Conservation (phyloP, 1,140 invertebrate genomes). For the Lerema accius region DNA sequence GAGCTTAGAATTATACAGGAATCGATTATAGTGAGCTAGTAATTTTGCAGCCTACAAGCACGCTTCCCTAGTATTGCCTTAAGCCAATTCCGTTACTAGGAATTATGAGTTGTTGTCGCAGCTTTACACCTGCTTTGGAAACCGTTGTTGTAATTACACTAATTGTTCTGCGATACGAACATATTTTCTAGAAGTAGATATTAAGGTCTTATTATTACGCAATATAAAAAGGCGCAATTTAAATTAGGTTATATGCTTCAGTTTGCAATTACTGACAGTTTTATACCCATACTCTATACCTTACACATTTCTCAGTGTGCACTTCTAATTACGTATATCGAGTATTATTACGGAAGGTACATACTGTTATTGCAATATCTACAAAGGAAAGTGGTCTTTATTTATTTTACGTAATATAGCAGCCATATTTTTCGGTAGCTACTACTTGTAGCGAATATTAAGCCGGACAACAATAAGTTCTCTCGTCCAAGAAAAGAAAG, state of each 20-base stretch:
- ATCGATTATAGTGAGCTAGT: constrained; percentile 73
- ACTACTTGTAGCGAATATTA: too few relatives aligned
- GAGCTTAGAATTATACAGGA: constrained; percentile 72
- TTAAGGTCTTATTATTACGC: constrained; percentile 23
- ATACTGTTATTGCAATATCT: too few relatives aligned
- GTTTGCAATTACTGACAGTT: too few relatives aligned
- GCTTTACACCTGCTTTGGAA: constrained; percentile 75
- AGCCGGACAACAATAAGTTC: too few relatives aligned
- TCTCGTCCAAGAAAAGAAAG: too few relatives aligned
- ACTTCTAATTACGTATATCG: too few relatives aligned
- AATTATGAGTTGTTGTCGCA: constrained; percentile 73
- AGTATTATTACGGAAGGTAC: too few relatives aligned
- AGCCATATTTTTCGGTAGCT: too few relatives aligned
- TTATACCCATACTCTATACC: too few relatives aligned
- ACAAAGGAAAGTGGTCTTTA: neutral
- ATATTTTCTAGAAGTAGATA: constrained; percentile 43
- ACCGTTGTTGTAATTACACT: constrained; percentile 74
- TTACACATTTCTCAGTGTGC: too few relatives aligned
- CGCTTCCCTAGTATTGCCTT: constrained; percentile 72
- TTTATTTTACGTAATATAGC: neutral
- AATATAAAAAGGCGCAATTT: neutral
- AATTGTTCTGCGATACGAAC: constrained; percentile 60
- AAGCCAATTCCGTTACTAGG: constrained; percentile 75
- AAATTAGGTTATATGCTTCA: neutral
- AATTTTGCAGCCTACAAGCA: constrained; percentile 73